phyloP scores from a whole-genome alignment of 2,113 vertebrate species.

The Heptranchias perlo region DNA sequence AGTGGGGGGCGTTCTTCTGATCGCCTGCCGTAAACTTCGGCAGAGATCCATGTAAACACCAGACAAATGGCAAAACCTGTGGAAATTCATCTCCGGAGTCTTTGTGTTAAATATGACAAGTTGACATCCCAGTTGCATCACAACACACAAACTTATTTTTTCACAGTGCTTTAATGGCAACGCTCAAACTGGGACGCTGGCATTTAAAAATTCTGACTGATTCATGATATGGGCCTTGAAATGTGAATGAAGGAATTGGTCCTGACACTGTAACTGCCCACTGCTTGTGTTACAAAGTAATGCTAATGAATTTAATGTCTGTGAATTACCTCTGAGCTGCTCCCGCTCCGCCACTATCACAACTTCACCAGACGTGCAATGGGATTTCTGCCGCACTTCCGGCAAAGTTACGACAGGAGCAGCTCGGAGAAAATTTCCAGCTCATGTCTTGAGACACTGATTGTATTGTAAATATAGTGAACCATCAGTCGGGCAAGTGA shows the following conservation, averaged over 20 bases:
- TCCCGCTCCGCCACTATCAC: background rate
- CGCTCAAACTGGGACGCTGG: background rate
- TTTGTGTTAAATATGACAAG: background rate
- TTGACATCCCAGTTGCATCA: background rate
- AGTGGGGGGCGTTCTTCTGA: background rate
- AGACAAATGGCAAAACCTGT: background rate
- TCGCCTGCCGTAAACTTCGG: background rate
- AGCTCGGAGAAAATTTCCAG: background rate
- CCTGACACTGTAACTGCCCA: background rate
- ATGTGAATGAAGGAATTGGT: background rate
- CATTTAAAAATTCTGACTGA: background rate
- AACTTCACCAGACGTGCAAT: background rate
- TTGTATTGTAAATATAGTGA: background rate
- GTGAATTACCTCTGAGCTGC: background rate
- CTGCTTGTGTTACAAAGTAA: background rate
- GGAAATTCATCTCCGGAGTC: background rate
- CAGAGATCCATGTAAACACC: background rate
- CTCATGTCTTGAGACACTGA: background rate
- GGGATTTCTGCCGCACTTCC: background rate
- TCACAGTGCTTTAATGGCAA: background rate
- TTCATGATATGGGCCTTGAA: background rate
- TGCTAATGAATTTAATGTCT: background rate
- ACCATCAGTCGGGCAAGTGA: conserved; percentile 5
- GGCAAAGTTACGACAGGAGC: background rate
- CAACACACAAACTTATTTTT: background rate